Evolutionary conservation across 2,113 vertebrate genomes (phyloP).

Genomic region (Oncorhynchus tshawytscha): DNA sequence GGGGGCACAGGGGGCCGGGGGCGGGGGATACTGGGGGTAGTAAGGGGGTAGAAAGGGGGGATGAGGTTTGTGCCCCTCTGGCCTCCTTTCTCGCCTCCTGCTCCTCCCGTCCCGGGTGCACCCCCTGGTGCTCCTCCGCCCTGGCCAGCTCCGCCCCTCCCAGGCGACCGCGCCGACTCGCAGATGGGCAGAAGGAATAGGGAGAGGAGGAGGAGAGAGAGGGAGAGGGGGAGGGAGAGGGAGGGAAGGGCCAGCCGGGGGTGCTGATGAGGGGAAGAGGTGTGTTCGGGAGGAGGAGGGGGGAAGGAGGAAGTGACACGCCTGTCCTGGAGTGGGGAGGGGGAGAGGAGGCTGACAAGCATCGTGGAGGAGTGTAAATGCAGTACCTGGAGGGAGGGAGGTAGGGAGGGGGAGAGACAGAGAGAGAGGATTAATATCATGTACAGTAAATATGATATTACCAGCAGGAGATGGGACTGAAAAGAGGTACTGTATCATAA

Average conservation of each 20-base stretch:
- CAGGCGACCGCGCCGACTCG: constrained; percentile 53
- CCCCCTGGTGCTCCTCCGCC: constrained; percentile 48
- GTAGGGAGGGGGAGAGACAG: constrained; percentile 23
- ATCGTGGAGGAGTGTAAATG: constrained; percentile 76
- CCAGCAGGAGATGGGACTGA: constrained; percentile 42
- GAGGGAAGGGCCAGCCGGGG: constrained; percentile 46
- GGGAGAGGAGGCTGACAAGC: constrained; percentile 77
- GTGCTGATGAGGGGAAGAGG: constrained; percentile 16
- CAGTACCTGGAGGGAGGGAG: constrained; percentile 64
- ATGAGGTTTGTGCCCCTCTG: constrained; percentile 63
- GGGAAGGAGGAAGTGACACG: constrained; percentile 39
- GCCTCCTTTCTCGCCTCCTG: constrained; percentile 37
- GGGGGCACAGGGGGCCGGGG: constrained; percentile 42
- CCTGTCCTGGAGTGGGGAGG: constrained; percentile 68
- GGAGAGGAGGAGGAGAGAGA: constrained; percentile 52
- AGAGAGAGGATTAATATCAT: constrained; percentile 10
- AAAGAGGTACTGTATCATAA: constrained; percentile 24
- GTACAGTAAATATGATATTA: constrained; percentile 53
- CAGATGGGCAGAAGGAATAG: constrained; percentile 61
- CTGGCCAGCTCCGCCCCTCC: constrained; percentile 5
- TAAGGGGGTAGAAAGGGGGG: constrained; percentile 74
- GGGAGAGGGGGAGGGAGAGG: constrained; percentile 30
- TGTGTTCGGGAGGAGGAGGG: constrained; percentile 26
- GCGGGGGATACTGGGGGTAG: constrained; percentile 60
- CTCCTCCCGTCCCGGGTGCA: constrained; percentile 39